Conservation (phyloP, 2,888 invertebrate species). For the Cantharis flavilabris region DNA sequence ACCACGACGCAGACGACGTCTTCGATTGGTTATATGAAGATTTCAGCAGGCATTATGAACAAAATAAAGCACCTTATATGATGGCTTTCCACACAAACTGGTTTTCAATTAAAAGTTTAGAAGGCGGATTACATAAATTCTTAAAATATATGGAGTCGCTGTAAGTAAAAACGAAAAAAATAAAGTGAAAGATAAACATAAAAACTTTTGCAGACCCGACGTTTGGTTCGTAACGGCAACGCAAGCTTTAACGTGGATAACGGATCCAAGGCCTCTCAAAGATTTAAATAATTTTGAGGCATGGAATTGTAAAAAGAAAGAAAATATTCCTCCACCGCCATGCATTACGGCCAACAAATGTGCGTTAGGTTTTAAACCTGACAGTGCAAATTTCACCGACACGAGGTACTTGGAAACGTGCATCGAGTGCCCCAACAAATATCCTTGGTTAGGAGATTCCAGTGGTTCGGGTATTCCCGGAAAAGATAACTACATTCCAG, state of each 20-base stretch:
- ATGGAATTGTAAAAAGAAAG: constrained; percentile 78
- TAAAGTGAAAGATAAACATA: background rate
- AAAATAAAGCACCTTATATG: constrained; percentile 90
- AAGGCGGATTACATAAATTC: constrained; percentile 83
- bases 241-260: constrained; percentile 89
- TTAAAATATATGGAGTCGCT: constrained; percentile 76
- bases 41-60: constrained; percentile 81
- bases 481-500: constrained; percentile 80
- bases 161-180: constrained; percentile 58
- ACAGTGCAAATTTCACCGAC: constrained; percentile 76
- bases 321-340: constrained; percentile 71
- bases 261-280: constrained; percentile 77
- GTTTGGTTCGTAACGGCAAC: constrained; percentile 87
- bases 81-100: constrained; percentile 97
- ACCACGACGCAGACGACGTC: constrained; percentile 75
- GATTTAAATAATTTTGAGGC: constrained; percentile 74
- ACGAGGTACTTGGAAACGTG: constrained; percentile 89
- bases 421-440: constrained; percentile 79
- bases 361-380: constrained; percentile 77
- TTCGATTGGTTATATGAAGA: constrained; percentile 90
- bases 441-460: constrained; percentile 89
- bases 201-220: constrained; percentile 67
- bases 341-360: constrained; percentile 85
- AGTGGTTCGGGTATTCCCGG: constrained; percentile 80
- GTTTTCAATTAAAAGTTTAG: constrained; percentile 88